These are phyloP conservation scores for Antheraea assamensis DNA, from an alignment of 2,888 invertebrate species.

Conservation along the genomic window DNA sequence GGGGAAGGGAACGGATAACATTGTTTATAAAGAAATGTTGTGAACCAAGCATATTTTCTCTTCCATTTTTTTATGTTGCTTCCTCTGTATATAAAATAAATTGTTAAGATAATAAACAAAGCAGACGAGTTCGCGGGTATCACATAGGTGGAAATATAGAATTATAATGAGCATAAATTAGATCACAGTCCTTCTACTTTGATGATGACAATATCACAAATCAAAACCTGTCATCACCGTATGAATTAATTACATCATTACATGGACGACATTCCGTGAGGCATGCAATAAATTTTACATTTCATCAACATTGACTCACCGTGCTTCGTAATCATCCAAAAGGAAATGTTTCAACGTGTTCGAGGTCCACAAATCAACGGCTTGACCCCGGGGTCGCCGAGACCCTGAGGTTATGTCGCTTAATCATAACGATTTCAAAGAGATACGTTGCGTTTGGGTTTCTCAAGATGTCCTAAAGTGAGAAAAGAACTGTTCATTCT, in stretches of 20 bases:
- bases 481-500: neutral
- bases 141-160: too few relatives aligned
- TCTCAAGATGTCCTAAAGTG: neutral
- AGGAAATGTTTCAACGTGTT: constrained; percentile 8
- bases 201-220: neutral
- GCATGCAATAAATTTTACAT: neutral
- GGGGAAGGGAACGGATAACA: too few relatives aligned
- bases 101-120: too few relatives aligned
- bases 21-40: too few relatives aligned
- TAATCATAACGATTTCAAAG: constrained; percentile 13
- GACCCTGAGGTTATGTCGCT: constrained; percentile 12
- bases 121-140: too few relatives aligned
- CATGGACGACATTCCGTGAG: neutral
- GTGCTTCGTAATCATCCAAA: neutral
- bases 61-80: too few relatives aligned
- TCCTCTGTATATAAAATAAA: too few relatives aligned
- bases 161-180: too few relatives aligned
- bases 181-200: too few relatives aligned
- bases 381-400: constrained; percentile 7
- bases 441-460: neutral
- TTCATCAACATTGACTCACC: constrained; percentile 9
- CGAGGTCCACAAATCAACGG: constrained; percentile 5
- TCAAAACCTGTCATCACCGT: neutral
- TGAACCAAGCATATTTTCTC: too few relatives aligned
- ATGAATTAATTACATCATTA: neutral